Percentiles rank a stretch among this genome's conserved stretches.
Evolutionary conservation across 2,888 invertebrate species (phyloP).

Genomic region (Peribatodes rhomboidaria): DNA sequence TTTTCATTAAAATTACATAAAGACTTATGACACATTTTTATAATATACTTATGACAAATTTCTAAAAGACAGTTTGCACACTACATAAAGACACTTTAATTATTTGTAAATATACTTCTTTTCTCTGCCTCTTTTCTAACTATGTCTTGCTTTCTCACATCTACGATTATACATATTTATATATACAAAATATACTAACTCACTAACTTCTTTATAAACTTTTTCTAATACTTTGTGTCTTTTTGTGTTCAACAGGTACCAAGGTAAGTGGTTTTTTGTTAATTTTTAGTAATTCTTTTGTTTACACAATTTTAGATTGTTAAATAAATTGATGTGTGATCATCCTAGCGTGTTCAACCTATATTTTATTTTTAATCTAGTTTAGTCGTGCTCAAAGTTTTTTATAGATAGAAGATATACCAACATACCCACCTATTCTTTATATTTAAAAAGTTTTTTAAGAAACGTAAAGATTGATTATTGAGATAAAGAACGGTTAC

Average conservation of each 20-base stretch:
- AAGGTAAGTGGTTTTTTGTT: conserved; percentile 51
- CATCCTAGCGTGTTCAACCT: neutral
- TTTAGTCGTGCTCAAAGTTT: too few species aligned
- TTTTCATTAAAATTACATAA: too few species aligned
- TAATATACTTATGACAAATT: neutral
- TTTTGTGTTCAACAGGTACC: conserved; percentile 12
- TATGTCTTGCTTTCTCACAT: conserved; percentile 86
- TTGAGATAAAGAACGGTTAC: too few species aligned
- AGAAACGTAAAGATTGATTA: too few species aligned
- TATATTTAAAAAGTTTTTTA: too few species aligned
- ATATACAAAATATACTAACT: conserved; percentile 42
- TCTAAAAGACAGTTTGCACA: conserved; percentile 4
- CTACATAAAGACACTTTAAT: conserved; percentile 25
- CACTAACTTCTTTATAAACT: conserved; percentile 31
- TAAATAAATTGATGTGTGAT: too few species aligned
- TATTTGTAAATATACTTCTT: conserved; percentile 58
- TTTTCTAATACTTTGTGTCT: conserved; percentile 9
- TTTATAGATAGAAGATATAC: too few species aligned
- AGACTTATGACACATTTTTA: too few species aligned
- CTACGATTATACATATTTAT: conserved; percentile 49
- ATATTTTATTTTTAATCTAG: too few species aligned
- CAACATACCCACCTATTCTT: too few species aligned
- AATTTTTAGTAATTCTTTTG: neutral
- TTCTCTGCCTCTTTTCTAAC: conserved; percentile 75
- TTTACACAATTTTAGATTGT: neutral